These are phyloP conservation scores for Chromis chromis DNA, from an alignment of 2,797 vertebrate genomes.

Conservation along the genomic window DNA sequence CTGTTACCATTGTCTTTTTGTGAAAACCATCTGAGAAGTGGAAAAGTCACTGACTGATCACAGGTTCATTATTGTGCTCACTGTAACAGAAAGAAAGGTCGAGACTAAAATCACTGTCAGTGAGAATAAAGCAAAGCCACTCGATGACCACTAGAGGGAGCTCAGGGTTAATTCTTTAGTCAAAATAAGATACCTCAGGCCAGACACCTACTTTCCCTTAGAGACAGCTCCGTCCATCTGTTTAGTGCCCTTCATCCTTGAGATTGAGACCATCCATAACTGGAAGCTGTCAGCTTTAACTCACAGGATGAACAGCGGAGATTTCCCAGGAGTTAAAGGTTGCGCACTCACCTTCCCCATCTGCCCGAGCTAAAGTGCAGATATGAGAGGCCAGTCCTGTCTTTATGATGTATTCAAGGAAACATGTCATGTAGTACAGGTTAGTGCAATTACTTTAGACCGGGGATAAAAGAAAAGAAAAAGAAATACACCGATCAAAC, in stretches of 20 bases:
- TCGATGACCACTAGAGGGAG: conserved; percentile 53
- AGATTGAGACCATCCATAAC: conserved; percentile 32
- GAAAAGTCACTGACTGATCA: not conserved
- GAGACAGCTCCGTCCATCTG: conserved; percentile 39
- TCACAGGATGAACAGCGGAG: conserved; percentile 7
- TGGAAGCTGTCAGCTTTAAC: conserved; percentile 37
- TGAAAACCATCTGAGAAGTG: not conserved
- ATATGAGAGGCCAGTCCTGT: conserved; percentile 5
- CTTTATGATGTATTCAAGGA: not conserved
- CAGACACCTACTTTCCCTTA: not conserved
- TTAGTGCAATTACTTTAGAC: not conserved
- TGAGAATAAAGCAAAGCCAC: not conserved
- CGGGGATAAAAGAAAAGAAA: no score
- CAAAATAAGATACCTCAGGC: not conserved
- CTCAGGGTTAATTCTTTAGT: conserved; percentile 7
- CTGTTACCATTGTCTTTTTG: not conserved
- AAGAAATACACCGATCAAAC: not conserved
- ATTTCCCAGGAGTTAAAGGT: conserved; percentile 36
- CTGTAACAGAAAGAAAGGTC: not conserved
- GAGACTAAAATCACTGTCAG: not conserved
- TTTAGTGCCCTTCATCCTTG: conserved; percentile 19
- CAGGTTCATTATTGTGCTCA: not conserved
- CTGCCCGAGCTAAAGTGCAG: not conserved
- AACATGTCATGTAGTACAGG: not conserved
- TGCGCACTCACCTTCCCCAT: conserved; percentile 28